Conservation (phyloP, 2,113 vertebrate species). For the Pungitius pungitius region DNA sequence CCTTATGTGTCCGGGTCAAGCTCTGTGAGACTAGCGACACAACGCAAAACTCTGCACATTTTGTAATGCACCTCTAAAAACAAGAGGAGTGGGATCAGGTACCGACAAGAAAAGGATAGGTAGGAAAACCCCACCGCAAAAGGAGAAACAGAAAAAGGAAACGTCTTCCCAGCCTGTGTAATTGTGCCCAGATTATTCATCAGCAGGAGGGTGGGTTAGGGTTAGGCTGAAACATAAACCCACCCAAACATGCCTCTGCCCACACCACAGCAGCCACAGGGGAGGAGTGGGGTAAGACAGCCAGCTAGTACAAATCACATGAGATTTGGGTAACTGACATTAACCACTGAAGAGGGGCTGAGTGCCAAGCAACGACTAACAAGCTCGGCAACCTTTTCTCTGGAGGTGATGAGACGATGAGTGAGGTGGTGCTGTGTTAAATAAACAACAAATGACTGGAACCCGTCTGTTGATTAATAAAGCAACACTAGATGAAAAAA, state of each 20-base stretch:
- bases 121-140: background rate
- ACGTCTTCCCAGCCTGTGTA: conserved; percentile 30
- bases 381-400: conserved; percentile 1
- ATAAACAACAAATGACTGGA: background rate
- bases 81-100: background rate
- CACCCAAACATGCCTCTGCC: conserved; percentile 55
- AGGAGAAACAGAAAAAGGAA: background rate
- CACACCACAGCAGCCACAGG: conserved; percentile 54
- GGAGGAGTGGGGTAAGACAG: conserved; percentile 44
- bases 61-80: background rate
- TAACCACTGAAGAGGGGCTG: conserved; percentile 22
- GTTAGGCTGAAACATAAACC: conserved; percentile 55
- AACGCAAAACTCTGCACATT: conserved; percentile 12
- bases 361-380: conserved; percentile 1
- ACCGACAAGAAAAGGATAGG: background rate
- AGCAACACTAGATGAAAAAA: background rate
- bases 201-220: conserved; percentile 37
- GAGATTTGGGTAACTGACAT: conserved; percentile 9
- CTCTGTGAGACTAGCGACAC: conserved; percentile 35
- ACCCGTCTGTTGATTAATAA: background rate
- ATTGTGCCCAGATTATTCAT: conserved; percentile 34
- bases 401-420: background rate
- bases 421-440: background rate
- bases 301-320: conserved; percentile 52
- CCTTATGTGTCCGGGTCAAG: background rate